Evolutionary conservation across 1,140 invertebrate species (phyloP), one percentile per base, ranked within the genome.

Genomic region (Olivierus martensii): DNA sequence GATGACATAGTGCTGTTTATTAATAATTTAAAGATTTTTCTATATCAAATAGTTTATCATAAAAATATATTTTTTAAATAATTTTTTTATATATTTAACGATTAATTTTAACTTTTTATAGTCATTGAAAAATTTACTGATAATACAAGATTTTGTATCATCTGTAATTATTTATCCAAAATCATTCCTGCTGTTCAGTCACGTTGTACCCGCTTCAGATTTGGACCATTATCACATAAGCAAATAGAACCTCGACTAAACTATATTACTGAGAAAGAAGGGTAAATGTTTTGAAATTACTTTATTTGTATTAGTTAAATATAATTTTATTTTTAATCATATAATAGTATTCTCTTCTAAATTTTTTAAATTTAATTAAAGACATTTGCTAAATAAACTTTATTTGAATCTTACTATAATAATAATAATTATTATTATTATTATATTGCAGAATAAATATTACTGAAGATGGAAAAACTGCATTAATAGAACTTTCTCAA

Each of bases 121-220:
- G 87, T 99, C 61, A 96, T 99, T 67, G 95, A 99, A 69, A 98
- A 98, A 66, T 99, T 92, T 64, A 97, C 95, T 19, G 91, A 96
- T 53, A 99, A 97, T 71, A 88, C 94, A 1, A 73, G 96, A 22
- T 99, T 99, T 68, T 99, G 96, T 66, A 83, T 99, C 42, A 98
- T 99, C 64, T 97, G 94, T 69, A 99, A 99, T 71, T 99, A 99
- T 69, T 69, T 99, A 41, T 88, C 87, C 53, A 97, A 97, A 73
- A 98, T 99, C 21, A 99, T 96, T 59, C 95, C 95, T 19, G 94
- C 96, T 1, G 71, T 99, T 38, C 95, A 99, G 68, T 99, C 95
- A 17, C 75, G 96, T 57, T 99, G 95, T 69, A 99, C 94, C 1
- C 78, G 92, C 52, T 99, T 99, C 65, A 77, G 96, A 53, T 99